Percentiles rank a stretch among this genome's conserved stretches.
Conservation (phyloP, 2,888 invertebrate genomes). For the Tetragonisca angustula region DNA sequence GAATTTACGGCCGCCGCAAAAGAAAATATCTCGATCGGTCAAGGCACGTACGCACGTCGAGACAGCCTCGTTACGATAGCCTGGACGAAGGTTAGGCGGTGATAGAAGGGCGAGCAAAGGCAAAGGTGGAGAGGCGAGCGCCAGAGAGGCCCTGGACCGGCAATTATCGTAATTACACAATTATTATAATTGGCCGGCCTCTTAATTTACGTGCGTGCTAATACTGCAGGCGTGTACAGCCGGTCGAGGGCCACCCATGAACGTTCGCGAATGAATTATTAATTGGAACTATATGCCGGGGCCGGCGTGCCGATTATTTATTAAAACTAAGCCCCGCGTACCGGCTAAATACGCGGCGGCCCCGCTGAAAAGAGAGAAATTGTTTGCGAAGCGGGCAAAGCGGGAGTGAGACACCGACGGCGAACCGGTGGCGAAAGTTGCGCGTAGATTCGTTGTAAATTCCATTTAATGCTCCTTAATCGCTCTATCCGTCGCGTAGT, state of each 20-base stretch:
- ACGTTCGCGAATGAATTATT: slow-evolving; percentile 77
- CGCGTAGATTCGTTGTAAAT: slow-evolving; percentile 29
- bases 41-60: neutral
- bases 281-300: slow-evolving; percentile 70
- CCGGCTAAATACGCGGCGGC: slow-evolving; percentile 39
- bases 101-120: slow-evolving; percentile 23
- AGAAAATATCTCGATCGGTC: neutral
- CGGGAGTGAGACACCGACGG: slow-evolving; percentile 2
- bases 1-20: neutral
- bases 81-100: slow-evolving; percentile 7
- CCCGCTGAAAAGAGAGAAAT: slow-evolving; percentile 27
- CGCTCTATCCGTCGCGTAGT: neutral
- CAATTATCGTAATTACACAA: slow-evolving; percentile 75
- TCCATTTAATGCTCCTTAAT: slow-evolving; percentile 27
- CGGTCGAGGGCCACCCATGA: slow-evolving; percentile 67
- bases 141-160: slow-evolving; percentile 33
- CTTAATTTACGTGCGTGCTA: slow-evolving; percentile 76
- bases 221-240: slow-evolving; percentile 51
- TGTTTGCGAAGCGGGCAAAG: slow-evolving; percentile 18
- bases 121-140: slow-evolving; percentile 34
- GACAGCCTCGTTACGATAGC: slow-evolving; percentile 28
- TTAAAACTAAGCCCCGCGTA: slow-evolving; percentile 67
- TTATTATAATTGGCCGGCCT: slow-evolving; percentile 74
- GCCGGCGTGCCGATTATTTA: slow-evolving; percentile 68
- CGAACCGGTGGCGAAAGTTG: slow-evolving; percentile 9